phyloP scores from a whole-genome alignment of 2,797 vertebrate genomes.

The Syncerus caffer region DNA sequence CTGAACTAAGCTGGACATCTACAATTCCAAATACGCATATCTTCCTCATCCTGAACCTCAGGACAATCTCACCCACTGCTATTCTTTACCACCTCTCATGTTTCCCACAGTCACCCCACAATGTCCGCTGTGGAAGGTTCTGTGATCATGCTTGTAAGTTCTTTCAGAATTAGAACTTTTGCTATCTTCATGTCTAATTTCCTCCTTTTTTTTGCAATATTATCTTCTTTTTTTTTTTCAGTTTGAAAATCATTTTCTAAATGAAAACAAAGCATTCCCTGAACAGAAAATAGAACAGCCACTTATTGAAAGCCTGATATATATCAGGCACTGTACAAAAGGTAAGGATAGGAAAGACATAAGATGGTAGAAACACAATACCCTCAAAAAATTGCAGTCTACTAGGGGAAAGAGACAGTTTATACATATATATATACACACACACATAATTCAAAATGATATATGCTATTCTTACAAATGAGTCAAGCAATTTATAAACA shows the following conservation, averaged over 20 bases:
- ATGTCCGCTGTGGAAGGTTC: not conserved
- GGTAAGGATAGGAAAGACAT: not conserved
- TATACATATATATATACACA: not conserved
- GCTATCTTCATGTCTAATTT: not conserved
- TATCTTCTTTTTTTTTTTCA: not conserved
- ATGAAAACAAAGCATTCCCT: not conserved
- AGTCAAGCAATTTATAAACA: not conserved
- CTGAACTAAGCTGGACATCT: not conserved
- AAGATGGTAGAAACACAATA: not conserved
- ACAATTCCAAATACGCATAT: not conserved
- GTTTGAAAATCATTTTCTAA: not conserved
- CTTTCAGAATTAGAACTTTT: conserved; percentile 4
- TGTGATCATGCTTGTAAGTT: not conserved
- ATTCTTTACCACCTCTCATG: not conserved
- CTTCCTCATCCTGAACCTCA: not conserved
- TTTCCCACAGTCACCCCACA: not conserved
- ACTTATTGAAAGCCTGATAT: not conserved
- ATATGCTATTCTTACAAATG: not conserved
- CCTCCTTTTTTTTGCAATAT: not conserved
- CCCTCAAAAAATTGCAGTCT: not conserved
- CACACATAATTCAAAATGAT: not conserved
- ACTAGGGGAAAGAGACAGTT: not conserved
- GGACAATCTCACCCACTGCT: not conserved
- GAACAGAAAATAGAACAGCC: not conserved
- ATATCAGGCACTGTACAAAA: not conserved